These are phyloP conservation scores for Pionites leucogaster DNA, from an alignment of 2,113 vertebrate species.

Conservation along the genomic window DNA sequence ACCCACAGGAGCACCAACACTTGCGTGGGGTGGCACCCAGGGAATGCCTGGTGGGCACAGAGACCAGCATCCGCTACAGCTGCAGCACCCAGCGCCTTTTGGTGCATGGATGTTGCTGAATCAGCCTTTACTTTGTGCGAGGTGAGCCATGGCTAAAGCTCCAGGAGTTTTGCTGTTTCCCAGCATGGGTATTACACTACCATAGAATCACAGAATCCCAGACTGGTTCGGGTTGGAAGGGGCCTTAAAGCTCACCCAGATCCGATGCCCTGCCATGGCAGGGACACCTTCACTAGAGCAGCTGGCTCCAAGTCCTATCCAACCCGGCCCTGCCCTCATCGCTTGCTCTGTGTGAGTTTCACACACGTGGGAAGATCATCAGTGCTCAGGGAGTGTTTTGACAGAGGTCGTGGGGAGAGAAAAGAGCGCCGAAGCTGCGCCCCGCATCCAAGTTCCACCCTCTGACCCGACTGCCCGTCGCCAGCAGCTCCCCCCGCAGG, in stretches of 20 bases:
- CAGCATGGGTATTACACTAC: fast-evolving
- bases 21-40: no score
- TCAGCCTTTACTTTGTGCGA: background rate
- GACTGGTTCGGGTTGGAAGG: background rate
- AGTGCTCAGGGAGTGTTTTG: background rate
- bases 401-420: background rate
- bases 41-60: background rate
- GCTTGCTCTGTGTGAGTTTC: background rate
- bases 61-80: background rate
- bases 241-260: background rate
- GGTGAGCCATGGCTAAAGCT: background rate
- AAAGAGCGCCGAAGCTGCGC: background rate
- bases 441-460: no score
- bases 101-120: fast-evolving
- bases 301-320: background rate
- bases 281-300: background rate
- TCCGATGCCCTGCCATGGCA: background rate
- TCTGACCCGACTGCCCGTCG: fast-evolving
- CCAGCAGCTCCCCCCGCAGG: background rate
- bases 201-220: background rate
- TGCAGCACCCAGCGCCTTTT: background rate
- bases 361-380: background rate
- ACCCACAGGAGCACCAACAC: fast-evolving
- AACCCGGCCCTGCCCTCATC: background rate
- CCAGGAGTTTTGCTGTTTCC: background rate